Conservation (phyloP, 1,140 invertebrate genomes). For the Cydia amplana region DNA sequence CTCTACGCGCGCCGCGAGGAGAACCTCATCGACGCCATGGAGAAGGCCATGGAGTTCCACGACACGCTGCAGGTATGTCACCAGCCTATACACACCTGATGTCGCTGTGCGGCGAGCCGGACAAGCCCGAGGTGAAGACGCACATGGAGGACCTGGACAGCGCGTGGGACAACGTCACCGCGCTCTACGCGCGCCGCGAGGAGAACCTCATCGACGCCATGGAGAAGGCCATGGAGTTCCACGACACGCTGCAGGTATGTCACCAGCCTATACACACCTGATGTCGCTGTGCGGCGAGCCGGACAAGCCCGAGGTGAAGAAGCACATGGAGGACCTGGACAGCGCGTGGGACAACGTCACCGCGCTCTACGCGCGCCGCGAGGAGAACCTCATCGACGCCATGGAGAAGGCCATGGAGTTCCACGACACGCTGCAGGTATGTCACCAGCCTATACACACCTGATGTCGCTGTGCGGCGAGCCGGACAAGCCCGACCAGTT, state of each 20-base stretch:
- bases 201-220: slow-evolving; percentile 98
- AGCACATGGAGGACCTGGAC: slow-evolving; percentile 97
- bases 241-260: slow-evolving; percentile 92
- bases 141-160: slow-evolving; percentile 97
- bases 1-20: slow-evolving; percentile 95
- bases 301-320: slow-evolving; percentile 98
- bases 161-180: slow-evolving; percentile 96
- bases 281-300: slow-evolving; percentile 96
- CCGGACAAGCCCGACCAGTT: slow-evolving; percentile 98
- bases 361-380: slow-evolving; percentile 93
- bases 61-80: slow-evolving; percentile 90
- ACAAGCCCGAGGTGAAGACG: slow-evolving; percentile 98
- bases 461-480: slow-evolving; percentile 96
- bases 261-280: slow-evolving; percentile 83
- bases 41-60: slow-evolving; percentile 99
- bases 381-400: slow-evolving; percentile 97
- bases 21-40: slow-evolving; percentile 97
- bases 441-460: no score
- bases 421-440: slow-evolving; percentile 96
- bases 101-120: slow-evolving; percentile 95
- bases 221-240: slow-evolving; percentile 99
- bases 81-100: slow-evolving; percentile 87
- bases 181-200: slow-evolving; percentile 94
- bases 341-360: slow-evolving; percentile 96
- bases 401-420: slow-evolving; percentile 99